Evolutionary conservation across 2,888 invertebrate species (phyloP).

Genomic region (Nudaria mundana): DNA sequence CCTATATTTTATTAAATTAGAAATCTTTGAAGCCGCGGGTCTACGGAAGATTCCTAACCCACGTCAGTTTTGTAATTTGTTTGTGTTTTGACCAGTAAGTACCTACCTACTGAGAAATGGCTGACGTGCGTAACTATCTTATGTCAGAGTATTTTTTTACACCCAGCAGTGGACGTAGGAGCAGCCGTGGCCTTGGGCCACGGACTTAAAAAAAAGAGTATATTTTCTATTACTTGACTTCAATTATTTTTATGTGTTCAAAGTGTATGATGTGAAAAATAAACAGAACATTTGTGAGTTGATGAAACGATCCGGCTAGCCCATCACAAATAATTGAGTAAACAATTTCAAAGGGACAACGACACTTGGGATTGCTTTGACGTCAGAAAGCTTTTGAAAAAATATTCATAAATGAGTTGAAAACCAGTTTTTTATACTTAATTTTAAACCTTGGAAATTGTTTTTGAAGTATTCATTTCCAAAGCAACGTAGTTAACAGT

Average conservation of each 20-base stretch:
- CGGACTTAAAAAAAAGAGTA: no score
- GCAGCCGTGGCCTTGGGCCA: no score
- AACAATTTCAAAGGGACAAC: slow-evolving; percentile 14
- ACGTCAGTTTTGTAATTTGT: no score
- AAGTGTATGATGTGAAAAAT: neutral
- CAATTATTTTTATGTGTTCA: neutral
- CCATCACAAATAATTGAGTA: slow-evolving; percentile 9
- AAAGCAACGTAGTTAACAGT: no score
- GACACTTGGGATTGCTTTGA: slow-evolving; percentile 17
- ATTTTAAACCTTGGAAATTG: slow-evolving; percentile 1
- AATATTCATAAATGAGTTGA: slow-evolving; percentile 4
- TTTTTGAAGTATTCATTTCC: neutral
- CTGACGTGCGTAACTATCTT: no score
- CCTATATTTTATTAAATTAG: no score
- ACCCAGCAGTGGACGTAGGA: no score
- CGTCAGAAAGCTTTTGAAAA: slow-evolving; percentile 16
- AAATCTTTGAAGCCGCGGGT: no score
- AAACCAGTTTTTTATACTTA: slow-evolving; percentile 9
- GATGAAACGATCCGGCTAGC: slow-evolving; percentile 6
- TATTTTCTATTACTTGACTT: neutral
- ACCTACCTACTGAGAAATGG: no score
- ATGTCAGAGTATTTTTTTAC: no score
- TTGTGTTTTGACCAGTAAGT: no score
- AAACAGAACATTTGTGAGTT: neutral
- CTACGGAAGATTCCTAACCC: no score